Evolutionary conservation across 1,140 invertebrate genomes (phyloP).

Genomic region (Eumaeus atala): DNA sequence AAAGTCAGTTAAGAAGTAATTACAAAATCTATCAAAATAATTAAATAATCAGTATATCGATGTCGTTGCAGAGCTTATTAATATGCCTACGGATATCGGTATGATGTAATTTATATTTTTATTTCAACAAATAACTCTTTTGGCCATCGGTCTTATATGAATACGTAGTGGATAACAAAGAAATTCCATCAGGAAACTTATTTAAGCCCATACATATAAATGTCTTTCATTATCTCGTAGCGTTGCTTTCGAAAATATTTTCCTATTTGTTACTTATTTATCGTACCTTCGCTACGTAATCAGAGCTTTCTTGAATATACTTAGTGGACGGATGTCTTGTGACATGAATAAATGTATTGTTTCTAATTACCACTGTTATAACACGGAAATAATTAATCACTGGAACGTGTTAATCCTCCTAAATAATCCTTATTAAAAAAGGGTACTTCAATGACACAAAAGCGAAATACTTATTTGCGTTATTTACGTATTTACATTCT

Average conservation of each 20-base stretch:
- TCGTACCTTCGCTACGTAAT: neutral
- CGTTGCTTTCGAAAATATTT: slow-evolving; percentile 50
- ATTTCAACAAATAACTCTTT: neutral
- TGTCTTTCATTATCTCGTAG: slow-evolving; percentile 64
- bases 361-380: neutral
- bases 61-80: no score
- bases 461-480: neutral
- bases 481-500: slow-evolving; percentile 42
- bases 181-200: slow-evolving; percentile 51
- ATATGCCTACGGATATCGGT: no score
- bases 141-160: slow-evolving; percentile 21
- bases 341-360: no score
- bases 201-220: slow-evolving; percentile 67
- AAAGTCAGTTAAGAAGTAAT: no score
- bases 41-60: no score
- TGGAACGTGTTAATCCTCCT: neutral
- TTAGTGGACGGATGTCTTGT: no score
- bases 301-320: neutral
- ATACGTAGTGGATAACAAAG: slow-evolving; percentile 48
- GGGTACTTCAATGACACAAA: neutral
- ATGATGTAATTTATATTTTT: no score
- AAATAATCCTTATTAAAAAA: neutral
- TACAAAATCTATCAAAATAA: no score
- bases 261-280: neutral
- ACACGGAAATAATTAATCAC: slow-evolving; percentile 8